Conservation (phyloP, 2,888 invertebrate genomes). For the Stictocephala bisonia region DNA sequence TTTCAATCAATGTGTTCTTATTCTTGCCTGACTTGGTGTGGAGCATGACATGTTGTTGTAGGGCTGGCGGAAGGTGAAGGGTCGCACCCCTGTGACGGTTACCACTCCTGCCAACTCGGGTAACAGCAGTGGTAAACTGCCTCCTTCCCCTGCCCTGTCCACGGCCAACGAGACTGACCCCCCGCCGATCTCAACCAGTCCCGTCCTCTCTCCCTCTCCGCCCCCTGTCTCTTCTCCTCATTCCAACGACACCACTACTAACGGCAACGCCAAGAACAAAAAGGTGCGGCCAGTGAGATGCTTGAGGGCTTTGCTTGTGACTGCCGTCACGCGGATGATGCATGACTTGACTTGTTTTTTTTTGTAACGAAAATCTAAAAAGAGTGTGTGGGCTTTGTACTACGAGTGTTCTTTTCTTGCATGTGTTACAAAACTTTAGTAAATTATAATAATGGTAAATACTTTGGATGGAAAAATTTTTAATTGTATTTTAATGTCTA, state of each 20-base stretch:
- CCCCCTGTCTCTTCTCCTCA: slow-evolving; percentile 14
- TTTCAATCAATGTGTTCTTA: too few relatives aligned
- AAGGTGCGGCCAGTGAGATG: slow-evolving; percentile 54
- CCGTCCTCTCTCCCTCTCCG: slow-evolving; percentile 26
- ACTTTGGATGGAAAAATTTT: too few relatives aligned
- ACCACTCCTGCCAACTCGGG: slow-evolving; percentile 76
- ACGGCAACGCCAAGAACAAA: slow-evolving; percentile 55
- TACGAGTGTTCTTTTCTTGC: too few relatives aligned
- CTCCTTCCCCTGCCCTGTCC: slow-evolving; percentile 40
- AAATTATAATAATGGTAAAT: too few relatives aligned
- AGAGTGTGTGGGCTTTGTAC: too few relatives aligned
- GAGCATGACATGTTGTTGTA: slow-evolving; percentile 63
- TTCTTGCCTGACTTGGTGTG: slow-evolving; percentile 23
- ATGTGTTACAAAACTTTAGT: too few relatives aligned
- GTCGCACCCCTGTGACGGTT: slow-evolving; percentile 64
- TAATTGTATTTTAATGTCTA: too few relatives aligned
- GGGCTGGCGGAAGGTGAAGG: slow-evolving; percentile 85
- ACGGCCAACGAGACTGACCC: slow-evolving; percentile 42
- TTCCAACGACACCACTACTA: slow-evolving; percentile 42
- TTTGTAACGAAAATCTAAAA: too few relatives aligned
- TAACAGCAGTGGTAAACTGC: slow-evolving; percentile 39
- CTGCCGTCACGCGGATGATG: background rate
- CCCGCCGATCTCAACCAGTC: slow-evolving; percentile 31
- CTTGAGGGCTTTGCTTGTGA: background rate
- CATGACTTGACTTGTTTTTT: slow-evolving; percentile 26